These are phyloP conservation scores for Silurus aristotelis DNA, from an alignment of 2,797 vertebrate species.

Conservation along the genomic window DNA sequence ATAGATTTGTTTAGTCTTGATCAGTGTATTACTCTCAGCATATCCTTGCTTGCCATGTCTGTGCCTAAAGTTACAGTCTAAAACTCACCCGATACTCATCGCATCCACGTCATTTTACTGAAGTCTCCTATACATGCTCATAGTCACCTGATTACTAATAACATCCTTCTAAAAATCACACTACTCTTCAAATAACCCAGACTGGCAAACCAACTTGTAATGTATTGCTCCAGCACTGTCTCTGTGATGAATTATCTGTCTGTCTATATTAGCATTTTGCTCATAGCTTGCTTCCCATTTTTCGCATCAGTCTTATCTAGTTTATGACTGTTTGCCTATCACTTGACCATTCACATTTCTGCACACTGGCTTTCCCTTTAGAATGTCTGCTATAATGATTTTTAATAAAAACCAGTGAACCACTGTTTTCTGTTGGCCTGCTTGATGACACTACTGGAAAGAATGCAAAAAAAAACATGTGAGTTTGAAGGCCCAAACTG, in stretches of 20 bases:
- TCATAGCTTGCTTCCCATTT: background rate
- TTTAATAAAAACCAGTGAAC: background rate
- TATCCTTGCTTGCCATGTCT: background rate
- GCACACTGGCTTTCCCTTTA: background rate
- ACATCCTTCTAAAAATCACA: slow-evolving; percentile 6
- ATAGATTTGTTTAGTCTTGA: background rate
- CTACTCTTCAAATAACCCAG: slow-evolving; percentile 17
- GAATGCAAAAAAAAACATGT: background rate
- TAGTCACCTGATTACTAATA: background rate
- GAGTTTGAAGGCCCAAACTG: background rate
- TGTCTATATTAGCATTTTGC: slow-evolving; percentile 5
- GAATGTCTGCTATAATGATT: background rate
- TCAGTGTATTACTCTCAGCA: background rate
- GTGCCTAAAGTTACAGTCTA: background rate
- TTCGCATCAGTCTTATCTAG: background rate
- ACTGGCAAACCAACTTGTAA: background rate
- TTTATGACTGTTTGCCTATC: background rate
- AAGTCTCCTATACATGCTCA: background rate
- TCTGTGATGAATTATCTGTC: background rate
- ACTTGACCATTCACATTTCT: background rate
- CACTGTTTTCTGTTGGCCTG: background rate
- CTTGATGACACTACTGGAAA: background rate
- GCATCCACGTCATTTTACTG: background rate
- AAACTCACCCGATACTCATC: background rate
- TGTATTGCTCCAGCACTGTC: background rate